Base-by-base conservation (phyloP, 2,888 invertebrate species). In the Tachystola acroxantha region DNA sequence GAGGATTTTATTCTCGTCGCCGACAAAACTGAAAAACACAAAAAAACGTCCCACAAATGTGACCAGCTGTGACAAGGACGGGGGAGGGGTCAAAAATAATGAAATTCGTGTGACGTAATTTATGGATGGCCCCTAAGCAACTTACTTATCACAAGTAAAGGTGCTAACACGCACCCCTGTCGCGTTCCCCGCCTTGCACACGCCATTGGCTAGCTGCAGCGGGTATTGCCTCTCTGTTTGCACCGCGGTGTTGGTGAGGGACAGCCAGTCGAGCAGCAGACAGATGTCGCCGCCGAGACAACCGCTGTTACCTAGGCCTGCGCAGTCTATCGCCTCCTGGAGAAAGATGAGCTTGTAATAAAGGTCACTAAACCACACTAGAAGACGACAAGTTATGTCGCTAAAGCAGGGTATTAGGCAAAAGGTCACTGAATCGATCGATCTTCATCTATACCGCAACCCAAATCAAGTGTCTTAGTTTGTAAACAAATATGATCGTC, bases 221-320 rank as follows among this genome's bases (percentile, higher is more conserved):
- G 94, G 94, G 71, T 95, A 95, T 32, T 84, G 75, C 9, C 66
- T 61, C 36, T 91, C 91, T 0, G 75, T 68, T 27, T 88, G 67
- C 25, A 95, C 74, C 0, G 81, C 71, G 1, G 91, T 75, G 40
- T 90, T 82, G 36, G 88, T 88, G 29, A 78, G 57, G 10, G 78
- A 58, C 45, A 96, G 64, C 95, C 95, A 96, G n/a, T 89, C 74
- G 0, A 95, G 78, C 0, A 95, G 88, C n/a, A 88, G 77, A 55
- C 95, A 95, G 50, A 93, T 92, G 69, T 95, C 94, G 19, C 96
- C 96, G 12, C 96, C 96, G 0, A 88, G 72, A 71, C 96, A 96
- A 0, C 95, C 96, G 43, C 88, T 87, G 73, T 93, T 93, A 22
- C 90, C 90, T 20, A 91, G 88, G 4, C 85, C 81, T 0, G 95